These are phyloP conservation scores for Chunga burmeisteri DNA, from an alignment of 2,113 vertebrate species.

Conservation along the genomic window DNA sequence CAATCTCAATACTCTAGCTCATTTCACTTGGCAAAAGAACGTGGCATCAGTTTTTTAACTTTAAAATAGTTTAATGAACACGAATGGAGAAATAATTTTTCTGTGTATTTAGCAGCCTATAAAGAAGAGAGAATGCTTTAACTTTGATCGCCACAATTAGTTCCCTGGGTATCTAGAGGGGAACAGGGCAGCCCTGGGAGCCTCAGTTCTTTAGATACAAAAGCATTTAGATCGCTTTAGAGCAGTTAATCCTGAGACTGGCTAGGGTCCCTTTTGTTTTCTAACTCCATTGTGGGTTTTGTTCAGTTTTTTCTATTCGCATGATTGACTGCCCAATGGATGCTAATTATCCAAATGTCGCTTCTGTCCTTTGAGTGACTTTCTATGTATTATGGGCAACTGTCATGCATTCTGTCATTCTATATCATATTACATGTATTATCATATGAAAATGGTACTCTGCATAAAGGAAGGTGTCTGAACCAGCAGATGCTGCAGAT, in stretches of 20 bases:
- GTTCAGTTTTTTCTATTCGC: conserved; percentile 82
- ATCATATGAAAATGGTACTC: conserved; percentile 79
- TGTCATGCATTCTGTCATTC: conserved; percentile 86
- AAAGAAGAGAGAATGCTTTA: conserved; percentile 80
- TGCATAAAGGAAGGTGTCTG: conserved; percentile 77
- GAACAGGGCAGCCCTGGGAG: conserved; percentile 69
- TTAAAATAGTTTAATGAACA: conserved; percentile 81
- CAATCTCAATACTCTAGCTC: conserved; percentile 54
- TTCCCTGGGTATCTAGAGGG: conserved; percentile 77
- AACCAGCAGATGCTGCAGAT: conserved; percentile 78
- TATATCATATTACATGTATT: conserved; percentile 86
- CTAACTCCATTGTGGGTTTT: conserved; percentile 85
- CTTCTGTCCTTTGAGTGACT: conserved; percentile 86
- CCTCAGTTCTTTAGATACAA: conserved; percentile 83
- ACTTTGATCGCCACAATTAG: conserved; percentile 82
- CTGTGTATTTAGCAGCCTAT: conserved; percentile 75
- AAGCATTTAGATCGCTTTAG: conserved; percentile 87
- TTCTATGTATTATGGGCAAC: conserved; percentile 82
- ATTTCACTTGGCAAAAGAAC: conserved; percentile 63
- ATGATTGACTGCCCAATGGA: conserved; percentile 86
- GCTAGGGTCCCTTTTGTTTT: conserved; percentile 86
- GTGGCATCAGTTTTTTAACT: conserved; percentile 72
- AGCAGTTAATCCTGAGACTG: conserved; percentile 84
- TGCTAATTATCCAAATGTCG: conserved; percentile 88
- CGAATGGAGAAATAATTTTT: conserved; percentile 74